Conservation (phyloP, 2,888 invertebrate species). For the Aphodius sticticus region DNA sequence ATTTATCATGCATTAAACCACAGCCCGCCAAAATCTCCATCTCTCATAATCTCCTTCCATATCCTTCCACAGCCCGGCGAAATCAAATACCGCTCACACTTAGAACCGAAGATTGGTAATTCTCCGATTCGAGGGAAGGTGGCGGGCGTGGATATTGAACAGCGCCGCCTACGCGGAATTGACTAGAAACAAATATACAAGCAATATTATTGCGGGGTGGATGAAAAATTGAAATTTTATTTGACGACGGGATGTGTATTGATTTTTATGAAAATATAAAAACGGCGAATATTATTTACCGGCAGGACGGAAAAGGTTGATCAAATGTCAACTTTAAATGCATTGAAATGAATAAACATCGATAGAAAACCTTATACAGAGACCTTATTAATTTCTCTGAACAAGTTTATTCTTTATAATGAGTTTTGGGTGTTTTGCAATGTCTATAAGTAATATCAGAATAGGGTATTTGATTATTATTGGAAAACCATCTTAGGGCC, state of each 20-base stretch:
- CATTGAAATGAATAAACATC: no score
- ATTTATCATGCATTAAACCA: slow-evolving; percentile 24
- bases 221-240: not conserved
- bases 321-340: no score
- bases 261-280: not conserved
- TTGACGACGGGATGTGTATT: not conserved
- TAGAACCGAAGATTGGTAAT: slow-evolving; percentile 11
- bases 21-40: slow-evolving; percentile 7
- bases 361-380: no score
- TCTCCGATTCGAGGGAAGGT: not conserved
- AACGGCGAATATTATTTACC: not conserved
- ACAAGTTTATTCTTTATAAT: no score
- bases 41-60: not conserved
- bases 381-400: no score
- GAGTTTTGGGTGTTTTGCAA: no score
- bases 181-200: not conserved
- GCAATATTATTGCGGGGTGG: not conserved
- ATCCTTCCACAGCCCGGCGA: not conserved
- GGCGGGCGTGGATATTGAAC: not conserved
- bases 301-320: not conserved
- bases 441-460: no score
- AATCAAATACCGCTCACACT: slow-evolving; percentile 25
- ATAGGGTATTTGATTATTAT: no score
- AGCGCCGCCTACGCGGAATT: not conserved
- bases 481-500: no score